Percentiles rank a stretch among this genome's conserved stretches.
These are phyloP conservation scores for Poecilia velifera DNA, from an alignment of 2,797 vertebrate genomes.

Conservation along the genomic window DNA sequence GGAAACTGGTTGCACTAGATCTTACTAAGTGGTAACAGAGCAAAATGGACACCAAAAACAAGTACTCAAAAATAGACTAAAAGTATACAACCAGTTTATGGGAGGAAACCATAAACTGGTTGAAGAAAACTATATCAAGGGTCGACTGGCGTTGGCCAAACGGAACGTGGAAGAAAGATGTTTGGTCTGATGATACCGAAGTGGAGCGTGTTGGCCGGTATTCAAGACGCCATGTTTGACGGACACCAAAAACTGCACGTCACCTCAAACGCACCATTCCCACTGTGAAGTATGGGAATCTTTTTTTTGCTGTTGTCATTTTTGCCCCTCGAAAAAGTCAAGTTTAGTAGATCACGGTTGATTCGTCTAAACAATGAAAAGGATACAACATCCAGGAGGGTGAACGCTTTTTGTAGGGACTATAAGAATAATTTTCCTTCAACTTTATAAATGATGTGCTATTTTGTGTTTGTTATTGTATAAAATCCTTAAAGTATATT, in stretches of 20 bases:
- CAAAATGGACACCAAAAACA: background rate
- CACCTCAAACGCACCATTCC: background rate
- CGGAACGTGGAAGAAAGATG: background rate
- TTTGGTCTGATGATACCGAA: background rate
- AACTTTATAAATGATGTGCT: background rate
- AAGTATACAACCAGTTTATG: background rate
- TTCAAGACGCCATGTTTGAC: background rate
- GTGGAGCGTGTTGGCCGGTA: too few relatives aligned
- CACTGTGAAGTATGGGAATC: too few relatives aligned
- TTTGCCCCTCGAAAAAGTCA: background rate
- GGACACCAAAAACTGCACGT: background rate
- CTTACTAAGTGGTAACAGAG: background rate
- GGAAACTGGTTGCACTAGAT: background rate
- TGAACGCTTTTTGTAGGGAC: background rate
- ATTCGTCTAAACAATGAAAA: background rate
- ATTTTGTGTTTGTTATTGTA: background rate
- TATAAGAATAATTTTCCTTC: background rate
- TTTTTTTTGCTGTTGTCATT: background rate
- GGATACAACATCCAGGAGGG: background rate
- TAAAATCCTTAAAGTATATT: background rate
- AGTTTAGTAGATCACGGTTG: background rate
- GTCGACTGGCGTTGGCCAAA: background rate
- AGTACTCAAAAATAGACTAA: background rate
- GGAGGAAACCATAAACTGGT: too few relatives aligned
- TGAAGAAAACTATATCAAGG: background rate